phyloP scores from a whole-genome alignment of 2,113 vertebrate genomes.

The Cichladusa arquata region DNA sequence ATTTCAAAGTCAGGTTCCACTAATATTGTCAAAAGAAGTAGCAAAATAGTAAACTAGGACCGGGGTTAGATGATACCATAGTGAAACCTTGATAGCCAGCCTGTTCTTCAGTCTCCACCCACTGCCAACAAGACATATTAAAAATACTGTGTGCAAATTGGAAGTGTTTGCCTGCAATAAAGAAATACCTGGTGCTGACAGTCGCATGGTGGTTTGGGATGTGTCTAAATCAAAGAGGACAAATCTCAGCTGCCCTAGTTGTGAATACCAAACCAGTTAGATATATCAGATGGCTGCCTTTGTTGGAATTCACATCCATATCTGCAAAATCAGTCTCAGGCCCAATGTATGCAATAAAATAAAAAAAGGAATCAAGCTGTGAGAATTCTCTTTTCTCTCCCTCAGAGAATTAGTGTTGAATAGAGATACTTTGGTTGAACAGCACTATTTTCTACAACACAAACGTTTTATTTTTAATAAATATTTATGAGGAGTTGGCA shows the following conservation, averaged over 20 bases:
- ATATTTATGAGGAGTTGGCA: slow-evolving; percentile 58
- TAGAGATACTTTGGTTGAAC: slow-evolving; percentile 50
- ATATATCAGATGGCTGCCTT: background rate
- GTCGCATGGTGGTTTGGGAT: background rate
- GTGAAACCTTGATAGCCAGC: background rate
- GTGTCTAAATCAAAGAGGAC: background rate
- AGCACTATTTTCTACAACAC: slow-evolving; percentile 55
- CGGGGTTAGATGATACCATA: background rate
- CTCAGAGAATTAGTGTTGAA: slow-evolving; percentile 47
- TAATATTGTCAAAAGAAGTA: background rate
- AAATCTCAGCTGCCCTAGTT: background rate
- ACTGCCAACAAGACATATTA: background rate
- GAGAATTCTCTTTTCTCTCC: slow-evolving; percentile 46
- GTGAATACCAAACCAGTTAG: background rate
- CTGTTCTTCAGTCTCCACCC: background rate
- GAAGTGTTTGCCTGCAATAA: background rate
- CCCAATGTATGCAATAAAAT: background rate
- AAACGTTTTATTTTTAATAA: slow-evolving; percentile 64
- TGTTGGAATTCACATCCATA: slow-evolving; percentile 29
- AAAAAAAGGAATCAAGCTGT: slow-evolving; percentile 36
- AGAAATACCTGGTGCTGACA: background rate
- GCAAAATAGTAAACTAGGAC: background rate
- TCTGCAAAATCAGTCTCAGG: background rate
- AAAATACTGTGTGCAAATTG: background rate
- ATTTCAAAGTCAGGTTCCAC: background rate